Base-by-base conservation (phyloP, 2,113 vertebrate species). In the Desmodus rotundus region DNA sequence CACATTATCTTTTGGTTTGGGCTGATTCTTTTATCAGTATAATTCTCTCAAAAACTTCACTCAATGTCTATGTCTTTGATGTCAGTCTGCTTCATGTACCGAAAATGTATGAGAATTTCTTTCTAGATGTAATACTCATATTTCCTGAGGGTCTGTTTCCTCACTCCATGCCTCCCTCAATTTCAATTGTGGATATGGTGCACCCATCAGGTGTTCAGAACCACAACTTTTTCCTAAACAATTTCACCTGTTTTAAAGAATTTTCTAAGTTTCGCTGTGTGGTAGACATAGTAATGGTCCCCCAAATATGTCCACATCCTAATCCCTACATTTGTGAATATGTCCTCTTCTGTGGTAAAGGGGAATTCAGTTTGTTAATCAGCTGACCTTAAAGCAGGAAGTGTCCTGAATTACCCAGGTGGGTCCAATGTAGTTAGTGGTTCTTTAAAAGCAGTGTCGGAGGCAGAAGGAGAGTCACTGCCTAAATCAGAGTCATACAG, bases 41-140 rank as follows among this genome's bases (percentile, higher is more conserved):
- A 80, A 74, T 87, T 94, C 22, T 94, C 43, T 90, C n/a, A 88
- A 70, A 95, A 90, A 78, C 20, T 43, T 87, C 54, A 63, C 36
- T 95, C n/a, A n/a, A 87, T 85, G 96, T 80, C 13, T 90, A 0
- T 90, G 17, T 72, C 45, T 95, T 93, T 87, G 33, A 88, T 84
- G 87, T 80, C 41, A 73, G 36, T 92, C 54, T 50, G 26, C 36
- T 78, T 87, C 56, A 84, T 68, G 22, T 36, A 84, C 15, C 4
- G 31, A 87, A 93, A 84, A 56, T 24, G 17, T 33, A 17, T 81
- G 26, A 56, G 8, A n/a, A 26, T 88, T 91, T 12, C 54, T 91
- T 93, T 84, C 76, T 76, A 73, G 56, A 90, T 52, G 31, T 13
- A 91, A 36, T n/a, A 38, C 11, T 43, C 9, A 12, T 22, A 28